phyloP scores from a whole-genome alignment of 2,797 vertebrate genomes.

The Spinus pinus region DNA sequence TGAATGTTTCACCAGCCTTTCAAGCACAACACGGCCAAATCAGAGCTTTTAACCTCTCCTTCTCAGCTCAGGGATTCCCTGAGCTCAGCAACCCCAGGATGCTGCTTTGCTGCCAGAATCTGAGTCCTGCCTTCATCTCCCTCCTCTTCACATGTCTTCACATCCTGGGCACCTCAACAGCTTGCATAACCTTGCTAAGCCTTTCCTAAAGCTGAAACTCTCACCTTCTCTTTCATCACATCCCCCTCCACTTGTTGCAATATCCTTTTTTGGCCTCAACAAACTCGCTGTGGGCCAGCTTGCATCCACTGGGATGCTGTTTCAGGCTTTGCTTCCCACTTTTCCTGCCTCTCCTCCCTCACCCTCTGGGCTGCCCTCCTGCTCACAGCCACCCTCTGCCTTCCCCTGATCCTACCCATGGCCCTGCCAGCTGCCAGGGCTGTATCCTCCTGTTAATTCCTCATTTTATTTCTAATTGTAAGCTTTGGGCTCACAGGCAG shows the following conservation, averaged over 20 bases:
- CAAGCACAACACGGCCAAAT: background rate
- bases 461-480: background rate
- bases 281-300: background rate
- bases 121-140: background rate
- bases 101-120: background rate
- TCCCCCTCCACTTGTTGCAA: background rate
- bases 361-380: background rate
- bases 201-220: background rate
- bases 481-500: background rate
- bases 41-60: background rate
- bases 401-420: background rate
- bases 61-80: background rate
- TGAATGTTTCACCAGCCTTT: background rate
- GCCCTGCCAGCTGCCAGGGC: background rate
- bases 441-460: background rate
- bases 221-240: conserved; percentile 23
- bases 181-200: background rate
- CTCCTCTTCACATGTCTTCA: background rate
- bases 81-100: background rate
- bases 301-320: background rate
- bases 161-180: background rate
- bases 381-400: background rate
- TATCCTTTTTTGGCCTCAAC: background rate
- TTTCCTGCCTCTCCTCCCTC: background rate
- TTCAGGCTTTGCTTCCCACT: background rate